Evolutionary conservation across 2,113 vertebrate genomes (phyloP).

Genomic region (Oryzias curvinotus): DNA sequence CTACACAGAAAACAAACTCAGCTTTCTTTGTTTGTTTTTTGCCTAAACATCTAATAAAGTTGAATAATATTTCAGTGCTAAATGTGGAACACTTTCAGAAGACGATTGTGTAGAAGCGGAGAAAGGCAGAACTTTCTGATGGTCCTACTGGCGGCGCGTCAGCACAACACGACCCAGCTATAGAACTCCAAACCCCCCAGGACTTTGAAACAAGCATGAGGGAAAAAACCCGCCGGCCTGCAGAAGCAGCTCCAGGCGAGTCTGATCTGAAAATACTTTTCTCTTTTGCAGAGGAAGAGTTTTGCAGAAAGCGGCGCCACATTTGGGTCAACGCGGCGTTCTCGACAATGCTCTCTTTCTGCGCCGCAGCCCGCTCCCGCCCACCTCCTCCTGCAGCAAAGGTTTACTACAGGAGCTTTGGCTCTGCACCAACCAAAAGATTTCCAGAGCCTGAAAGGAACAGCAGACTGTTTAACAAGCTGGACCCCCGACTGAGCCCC

Average conservation of each 20-base stretch:
- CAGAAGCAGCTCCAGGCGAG: not conserved
- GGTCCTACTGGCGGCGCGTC: too few species aligned
- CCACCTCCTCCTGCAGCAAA: slow-evolving; percentile 26
- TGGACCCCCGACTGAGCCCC: not conserved
- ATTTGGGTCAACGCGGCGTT: slow-evolving; percentile 39
- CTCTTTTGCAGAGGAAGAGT: slow-evolving; percentile 4
- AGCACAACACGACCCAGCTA: slow-evolving; percentile 1
- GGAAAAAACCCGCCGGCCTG: not conserved
- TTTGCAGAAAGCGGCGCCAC: slow-evolving; percentile 13
- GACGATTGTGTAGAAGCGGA: too few species aligned
- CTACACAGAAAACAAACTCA: too few species aligned
- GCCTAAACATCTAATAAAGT: too few species aligned
- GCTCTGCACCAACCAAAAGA: slow-evolving; percentile 41
- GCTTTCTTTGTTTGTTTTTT: too few species aligned
- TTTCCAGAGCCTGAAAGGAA: slow-evolving; percentile 5
- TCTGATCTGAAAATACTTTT: slow-evolving; percentile 13
- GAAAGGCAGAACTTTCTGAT: too few species aligned
- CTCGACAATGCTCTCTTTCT: slow-evolving; percentile 29
- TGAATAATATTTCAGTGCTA: too few species aligned
- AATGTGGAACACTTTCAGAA: too few species aligned
- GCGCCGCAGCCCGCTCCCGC: slow-evolving; percentile 50
- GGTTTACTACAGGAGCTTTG: slow-evolving; percentile 31
- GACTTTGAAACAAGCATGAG: not conserved
- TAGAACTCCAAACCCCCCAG: not conserved
- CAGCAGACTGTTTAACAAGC: not conserved